Conservation (phyloP, 2,113 vertebrate genomes). For the Proteles cristata region DNA sequence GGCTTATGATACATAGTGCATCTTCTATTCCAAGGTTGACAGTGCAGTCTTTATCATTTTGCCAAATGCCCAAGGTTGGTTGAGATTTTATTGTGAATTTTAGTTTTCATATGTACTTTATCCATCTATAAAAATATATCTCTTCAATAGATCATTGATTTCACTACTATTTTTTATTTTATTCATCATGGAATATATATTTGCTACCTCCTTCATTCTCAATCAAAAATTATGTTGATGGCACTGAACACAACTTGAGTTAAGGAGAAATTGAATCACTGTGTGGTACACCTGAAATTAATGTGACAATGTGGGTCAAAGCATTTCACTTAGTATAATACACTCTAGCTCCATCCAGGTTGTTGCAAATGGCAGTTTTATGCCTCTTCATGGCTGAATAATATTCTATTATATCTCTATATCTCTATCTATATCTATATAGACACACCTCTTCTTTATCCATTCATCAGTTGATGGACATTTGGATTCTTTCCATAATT, state of each 20-base stretch:
- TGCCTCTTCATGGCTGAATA: no score
- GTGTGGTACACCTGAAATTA: neutral
- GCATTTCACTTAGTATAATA: no score
- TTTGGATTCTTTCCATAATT: no score
- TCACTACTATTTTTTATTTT: neutral
- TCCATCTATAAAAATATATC: neutral
- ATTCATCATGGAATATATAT: neutral
- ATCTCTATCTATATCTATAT: no score
- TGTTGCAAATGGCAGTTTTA: no score
- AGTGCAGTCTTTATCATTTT: neutral
- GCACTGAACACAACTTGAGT: neutral
- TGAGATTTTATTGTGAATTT: neutral
- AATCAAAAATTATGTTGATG: neutral
- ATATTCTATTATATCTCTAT: no score
- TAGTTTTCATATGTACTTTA: neutral
- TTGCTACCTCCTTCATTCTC: neutral
- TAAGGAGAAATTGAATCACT: neutral
- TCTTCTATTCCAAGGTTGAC: rapidly evolving
- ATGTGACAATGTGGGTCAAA: neutral
- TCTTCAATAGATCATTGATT: neutral
- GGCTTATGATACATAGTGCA: neutral
- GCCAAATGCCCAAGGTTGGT: neutral
- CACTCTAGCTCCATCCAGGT: no score
- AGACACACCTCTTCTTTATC: no score
- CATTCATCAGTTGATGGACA: no score